phyloP scores from a whole-genome alignment of 1,140 invertebrate genomes.

The Spodoptera litura region DNA sequence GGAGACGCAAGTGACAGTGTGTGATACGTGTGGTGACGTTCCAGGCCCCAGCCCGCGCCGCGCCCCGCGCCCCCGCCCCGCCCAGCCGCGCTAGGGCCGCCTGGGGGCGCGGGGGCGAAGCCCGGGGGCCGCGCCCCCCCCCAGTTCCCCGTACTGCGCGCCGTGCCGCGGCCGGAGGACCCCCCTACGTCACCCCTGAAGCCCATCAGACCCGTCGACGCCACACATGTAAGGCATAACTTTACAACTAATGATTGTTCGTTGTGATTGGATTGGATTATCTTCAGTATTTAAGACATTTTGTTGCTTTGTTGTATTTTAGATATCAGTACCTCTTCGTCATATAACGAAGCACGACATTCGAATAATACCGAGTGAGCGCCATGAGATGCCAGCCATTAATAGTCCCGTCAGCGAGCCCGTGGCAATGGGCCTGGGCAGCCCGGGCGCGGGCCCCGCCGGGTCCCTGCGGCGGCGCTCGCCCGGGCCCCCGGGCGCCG shows the following conservation, averaged over 20 bases:
- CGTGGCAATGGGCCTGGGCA: background rate
- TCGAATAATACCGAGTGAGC: slow-evolving; percentile 68
- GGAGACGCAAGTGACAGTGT: background rate
- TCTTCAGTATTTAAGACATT: no score
- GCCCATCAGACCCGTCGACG: slow-evolving; percentile 61
- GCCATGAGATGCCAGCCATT: slow-evolving; percentile 69
- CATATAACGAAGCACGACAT: slow-evolving; percentile 82
- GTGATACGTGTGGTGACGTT: background rate
- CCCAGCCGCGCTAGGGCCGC: background rate
- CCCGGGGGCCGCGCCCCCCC: background rate
- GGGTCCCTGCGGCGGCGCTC: slow-evolving; percentile 23
- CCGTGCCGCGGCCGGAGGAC: slow-evolving; percentile 41
- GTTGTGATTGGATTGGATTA: no score
- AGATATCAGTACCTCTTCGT: slow-evolving; percentile 69
- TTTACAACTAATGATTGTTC: background rate
- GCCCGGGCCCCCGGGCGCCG: slow-evolving; percentile 12
- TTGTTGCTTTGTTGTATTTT: background rate
- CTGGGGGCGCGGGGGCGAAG: background rate
- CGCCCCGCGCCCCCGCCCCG: background rate
- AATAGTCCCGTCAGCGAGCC: slow-evolving; percentile 58
- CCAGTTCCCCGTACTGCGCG: slow-evolving; percentile 47
- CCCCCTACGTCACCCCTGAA: slow-evolving; percentile 59
- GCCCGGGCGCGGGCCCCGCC: slow-evolving; percentile 8
- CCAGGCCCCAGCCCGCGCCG: background rate
- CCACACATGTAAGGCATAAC: slow-evolving; percentile 45